A percentile compares a stretch with the other conserved stretches of the same genome.
Conservation (phyloP, 2,888 invertebrate species). For the Lycia hirtaria region DNA sequence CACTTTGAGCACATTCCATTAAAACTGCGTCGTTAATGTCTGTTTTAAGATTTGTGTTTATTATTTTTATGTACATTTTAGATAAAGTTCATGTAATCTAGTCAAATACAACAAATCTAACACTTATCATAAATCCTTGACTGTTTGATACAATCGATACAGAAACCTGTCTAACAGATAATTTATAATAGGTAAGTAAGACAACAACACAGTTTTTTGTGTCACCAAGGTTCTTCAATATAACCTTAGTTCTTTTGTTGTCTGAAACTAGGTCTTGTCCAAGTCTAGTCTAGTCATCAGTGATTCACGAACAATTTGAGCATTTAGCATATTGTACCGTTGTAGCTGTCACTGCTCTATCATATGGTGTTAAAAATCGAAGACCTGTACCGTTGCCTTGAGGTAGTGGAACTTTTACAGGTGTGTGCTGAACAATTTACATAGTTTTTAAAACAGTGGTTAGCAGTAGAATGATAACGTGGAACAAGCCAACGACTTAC, state of each 20-base stretch:
- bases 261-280: constrained; percentile 20
- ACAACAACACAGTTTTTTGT: neutral
- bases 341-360: constrained; percentile 15
- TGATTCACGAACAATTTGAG: constrained; percentile 32
- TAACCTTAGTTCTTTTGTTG: constrained; percentile 3
- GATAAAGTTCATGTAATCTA: too few species aligned
- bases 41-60: too few species aligned
- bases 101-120: too few species aligned
- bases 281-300: constrained; percentile 7
- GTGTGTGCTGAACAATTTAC: neutral
- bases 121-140: neutral
- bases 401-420: constrained; percentile 3
- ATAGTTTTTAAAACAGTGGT: too few species aligned
- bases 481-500: too few species aligned
- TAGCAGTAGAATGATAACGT: too few species aligned
- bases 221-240: constrained; percentile 6
- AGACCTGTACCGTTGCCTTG: constrained; percentile 9
- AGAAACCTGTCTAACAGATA: neutral
- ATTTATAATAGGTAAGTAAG: neutral
- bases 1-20: too few species aligned
- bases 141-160: neutral
- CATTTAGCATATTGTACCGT: constrained; percentile 50
- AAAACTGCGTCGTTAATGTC: too few species aligned
- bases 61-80: too few species aligned
- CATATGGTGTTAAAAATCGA: constrained; percentile 7